A percentile compares a stretch with the other conserved stretches of the same genome.
Evolutionary conservation across 2,113 vertebrate species (phyloP).

Genomic region (Corvus moneduloides): DNA sequence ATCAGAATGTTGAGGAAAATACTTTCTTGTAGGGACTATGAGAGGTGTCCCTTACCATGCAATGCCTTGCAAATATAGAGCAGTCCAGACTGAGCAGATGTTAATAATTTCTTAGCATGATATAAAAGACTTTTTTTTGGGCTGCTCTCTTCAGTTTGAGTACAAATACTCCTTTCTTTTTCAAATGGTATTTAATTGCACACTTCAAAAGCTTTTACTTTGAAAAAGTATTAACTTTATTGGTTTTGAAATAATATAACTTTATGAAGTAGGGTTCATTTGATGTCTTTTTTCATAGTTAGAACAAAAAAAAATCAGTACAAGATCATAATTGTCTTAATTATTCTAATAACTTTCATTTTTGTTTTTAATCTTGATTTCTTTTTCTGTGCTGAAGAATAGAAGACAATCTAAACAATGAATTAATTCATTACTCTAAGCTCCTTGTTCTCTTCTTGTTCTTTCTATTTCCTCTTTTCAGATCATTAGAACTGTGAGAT

Average conservation of each 20-base stretch:
- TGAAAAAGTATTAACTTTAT: background rate
- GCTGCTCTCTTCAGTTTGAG: background rate
- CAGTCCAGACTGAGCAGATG: background rate
- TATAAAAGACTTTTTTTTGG: background rate
- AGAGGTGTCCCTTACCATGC: background rate
- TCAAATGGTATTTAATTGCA: background rate
- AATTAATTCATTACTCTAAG: conserved; percentile 71
- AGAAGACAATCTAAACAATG: conserved; percentile 61
- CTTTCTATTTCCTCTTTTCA: background rate
- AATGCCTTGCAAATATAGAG: background rate
- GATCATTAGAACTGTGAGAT: conserved; percentile 39
- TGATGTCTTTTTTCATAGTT: conserved; percentile 13
- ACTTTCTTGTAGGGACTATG: background rate
- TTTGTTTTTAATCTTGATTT: conserved; percentile 65
- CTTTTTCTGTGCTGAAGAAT: conserved; percentile 56
- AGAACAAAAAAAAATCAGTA: conserved; percentile 57
- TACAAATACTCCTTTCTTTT: background rate
- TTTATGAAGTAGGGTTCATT: conserved; percentile 28
- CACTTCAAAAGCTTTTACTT: conserved; percentile 13
- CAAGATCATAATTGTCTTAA: conserved; percentile 58
- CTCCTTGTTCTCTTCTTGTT: conserved; percentile 46
- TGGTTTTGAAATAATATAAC: conserved; percentile 4
- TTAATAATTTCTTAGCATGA: background rate
- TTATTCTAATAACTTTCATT: conserved; percentile 66
- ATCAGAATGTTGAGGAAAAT: background rate